These are phyloP conservation scores for Drosophila birchii DNA, from an alignment of 2,888 invertebrate species.

Conservation along the genomic window DNA sequence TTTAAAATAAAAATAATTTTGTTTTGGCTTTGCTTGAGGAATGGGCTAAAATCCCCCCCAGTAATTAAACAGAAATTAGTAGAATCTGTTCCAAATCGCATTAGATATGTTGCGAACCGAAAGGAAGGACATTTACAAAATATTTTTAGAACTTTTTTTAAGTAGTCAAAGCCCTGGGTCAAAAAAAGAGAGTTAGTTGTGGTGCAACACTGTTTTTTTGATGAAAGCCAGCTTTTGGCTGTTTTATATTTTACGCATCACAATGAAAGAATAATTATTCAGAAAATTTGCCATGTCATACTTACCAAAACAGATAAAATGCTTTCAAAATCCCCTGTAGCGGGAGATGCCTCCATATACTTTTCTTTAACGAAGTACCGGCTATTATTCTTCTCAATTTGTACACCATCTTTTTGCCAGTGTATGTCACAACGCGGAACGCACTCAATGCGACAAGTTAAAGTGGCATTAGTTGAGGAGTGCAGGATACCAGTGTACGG, in stretches of 20 bases:
- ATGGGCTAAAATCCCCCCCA: too few species aligned
- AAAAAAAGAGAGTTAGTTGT: background rate
- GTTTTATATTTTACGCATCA: background rate
- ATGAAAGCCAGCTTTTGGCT: background rate
- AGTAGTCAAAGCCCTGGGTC: too few species aligned
- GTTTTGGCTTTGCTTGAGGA: too few species aligned
- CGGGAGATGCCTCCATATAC: conserved; percentile 89
- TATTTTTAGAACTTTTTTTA: too few species aligned
- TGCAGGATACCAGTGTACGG: conserved; percentile 93
- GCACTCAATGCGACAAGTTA: conserved; percentile 95
- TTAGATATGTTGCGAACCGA: too few species aligned
- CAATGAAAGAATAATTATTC: background rate
- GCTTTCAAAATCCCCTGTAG: conserved; percentile 94
- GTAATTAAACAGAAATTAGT: too few species aligned
- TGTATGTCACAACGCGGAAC: conserved; percentile 93
- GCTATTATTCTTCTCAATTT: conserved; percentile 86
- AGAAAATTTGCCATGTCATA: conserved; percentile 24
- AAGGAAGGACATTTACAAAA: too few species aligned
- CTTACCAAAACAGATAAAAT: conserved; percentile 93
- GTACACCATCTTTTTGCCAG: conserved; percentile 92
- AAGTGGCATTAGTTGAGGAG: conserved; percentile 90
- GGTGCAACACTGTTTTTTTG: background rate
- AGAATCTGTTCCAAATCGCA: too few species aligned
- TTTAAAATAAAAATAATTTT: too few species aligned
- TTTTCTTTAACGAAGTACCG: conserved; percentile 89